Conservation (phyloP, 2,888 invertebrate species). For the Lymantria dispar region DNA sequence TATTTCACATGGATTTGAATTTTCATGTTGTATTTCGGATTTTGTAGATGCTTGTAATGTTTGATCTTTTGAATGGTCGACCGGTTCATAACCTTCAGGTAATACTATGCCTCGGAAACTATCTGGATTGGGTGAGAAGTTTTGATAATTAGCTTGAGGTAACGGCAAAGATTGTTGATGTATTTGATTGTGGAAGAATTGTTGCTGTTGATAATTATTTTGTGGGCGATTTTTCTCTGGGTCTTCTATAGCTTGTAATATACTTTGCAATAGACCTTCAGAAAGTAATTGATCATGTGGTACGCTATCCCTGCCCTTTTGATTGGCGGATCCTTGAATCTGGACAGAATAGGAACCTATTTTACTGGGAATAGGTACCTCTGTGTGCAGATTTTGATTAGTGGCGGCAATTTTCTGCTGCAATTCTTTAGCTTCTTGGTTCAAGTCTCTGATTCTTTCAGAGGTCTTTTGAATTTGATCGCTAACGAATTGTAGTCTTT, state of each 20-base stretch:
- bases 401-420: constrained; percentile 64
- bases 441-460: constrained; percentile 63
- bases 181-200: constrained; percentile 10
- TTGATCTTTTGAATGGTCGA: constrained; percentile 63
- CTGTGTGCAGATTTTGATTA: constrained; percentile 50
- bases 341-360: constrained; percentile 88
- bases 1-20: constrained; percentile 65
- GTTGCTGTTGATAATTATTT: neutral
- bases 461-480: constrained; percentile 71
- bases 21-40: constrained; percentile 39
- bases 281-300: constrained; percentile 90
- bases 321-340: constrained; percentile 86
- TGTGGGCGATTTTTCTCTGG: constrained; percentile 55
- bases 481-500: constrained; percentile 53
- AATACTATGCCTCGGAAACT: constrained; percentile 51
- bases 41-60: constrained; percentile 50
- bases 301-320: constrained; percentile 63
- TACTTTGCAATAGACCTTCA: constrained; percentile 90
- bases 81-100: constrained; percentile 70
- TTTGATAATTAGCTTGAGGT: constrained; percentile 15
- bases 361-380: constrained; percentile 47
- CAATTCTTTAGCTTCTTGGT: constrained; percentile 63
- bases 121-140: constrained; percentile 19
- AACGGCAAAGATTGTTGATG: constrained; percentile 24
- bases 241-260: constrained; percentile 91